Conservation (phyloP, 2,113 vertebrate species). For the Ophiodon elongatus region DNA sequence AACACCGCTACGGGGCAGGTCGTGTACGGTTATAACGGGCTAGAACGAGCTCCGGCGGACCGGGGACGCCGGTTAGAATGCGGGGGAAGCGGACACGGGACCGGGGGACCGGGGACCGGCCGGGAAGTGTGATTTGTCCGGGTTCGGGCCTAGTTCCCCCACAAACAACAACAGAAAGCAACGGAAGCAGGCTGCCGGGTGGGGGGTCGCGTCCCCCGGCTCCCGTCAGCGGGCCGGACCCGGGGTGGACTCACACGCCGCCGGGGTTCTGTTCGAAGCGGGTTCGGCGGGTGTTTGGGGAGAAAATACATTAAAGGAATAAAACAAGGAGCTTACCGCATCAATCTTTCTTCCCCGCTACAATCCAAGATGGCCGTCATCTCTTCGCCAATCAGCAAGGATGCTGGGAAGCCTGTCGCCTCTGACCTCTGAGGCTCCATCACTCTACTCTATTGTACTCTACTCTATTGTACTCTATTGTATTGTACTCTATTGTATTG, state of each 20-base stretch:
- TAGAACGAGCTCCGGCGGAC: no score
- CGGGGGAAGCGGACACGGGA: background rate
- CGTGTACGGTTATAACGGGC: background rate
- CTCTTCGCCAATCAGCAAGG: conserved; percentile 63
- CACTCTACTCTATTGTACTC: background rate
- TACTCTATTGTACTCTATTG: background rate
- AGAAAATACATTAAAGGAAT: conserved; percentile 38
- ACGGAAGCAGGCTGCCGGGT: background rate
- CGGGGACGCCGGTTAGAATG: background rate
- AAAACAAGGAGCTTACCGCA: conserved; percentile 76
- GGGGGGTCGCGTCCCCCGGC: fast-evolving
- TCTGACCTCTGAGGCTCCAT: conserved; percentile 57
- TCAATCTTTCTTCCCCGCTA: conserved; percentile 79
- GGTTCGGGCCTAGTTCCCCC: conserved; percentile 61
- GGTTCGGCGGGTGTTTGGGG: fast-evolving
- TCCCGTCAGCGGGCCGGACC: fast-evolving
- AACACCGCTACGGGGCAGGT: background rate
- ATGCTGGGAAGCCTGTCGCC: conserved; percentile 67
- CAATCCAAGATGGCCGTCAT: conserved; percentile 80
- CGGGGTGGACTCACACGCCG: fast-evolving
- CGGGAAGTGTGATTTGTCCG: conserved; percentile 19
- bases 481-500: background rate
- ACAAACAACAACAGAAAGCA: conserved; percentile 75
- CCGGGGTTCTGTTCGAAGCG: fast-evolving
- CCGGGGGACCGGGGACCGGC: fast-evolving